Conservation (phyloP, 2,888 invertebrate genomes). For the Orthonevra nobilis region DNA sequence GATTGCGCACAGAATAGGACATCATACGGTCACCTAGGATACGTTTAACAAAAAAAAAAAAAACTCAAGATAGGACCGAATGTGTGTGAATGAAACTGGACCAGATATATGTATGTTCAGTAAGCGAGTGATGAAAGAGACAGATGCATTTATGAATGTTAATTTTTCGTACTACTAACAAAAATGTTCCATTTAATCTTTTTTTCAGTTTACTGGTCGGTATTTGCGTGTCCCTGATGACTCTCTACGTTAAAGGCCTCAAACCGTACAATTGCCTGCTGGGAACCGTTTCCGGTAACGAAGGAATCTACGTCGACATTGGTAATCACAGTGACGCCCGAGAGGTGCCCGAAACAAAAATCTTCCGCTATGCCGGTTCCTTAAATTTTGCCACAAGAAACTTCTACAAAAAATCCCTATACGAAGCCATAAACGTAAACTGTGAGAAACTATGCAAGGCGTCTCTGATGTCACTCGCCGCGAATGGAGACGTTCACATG, state of each 20-base stretch:
- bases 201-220: constrained; percentile 82
- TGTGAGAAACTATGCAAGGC: constrained; percentile 77
- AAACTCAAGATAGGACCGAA: too few species aligned
- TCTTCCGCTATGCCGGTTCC: constrained; percentile 85
- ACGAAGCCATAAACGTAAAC: constrained; percentile 81
- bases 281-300: constrained; percentile 84
- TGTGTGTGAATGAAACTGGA: too few species aligned
- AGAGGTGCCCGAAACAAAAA: constrained; percentile 84
- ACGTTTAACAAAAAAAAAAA: too few species aligned
- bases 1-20: too few species aligned
- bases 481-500: constrained; percentile 55
- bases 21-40: too few species aligned
- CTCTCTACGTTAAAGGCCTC: constrained; percentile 85
- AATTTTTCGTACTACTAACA: too few species aligned
- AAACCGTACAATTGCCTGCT: constrained; percentile 83
- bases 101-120: too few species aligned
- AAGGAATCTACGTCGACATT: constrained; percentile 85
- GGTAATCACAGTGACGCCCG: constrained; percentile 84
- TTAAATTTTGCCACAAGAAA: constrained; percentile 85
- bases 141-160: too few species aligned
- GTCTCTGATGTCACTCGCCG: constrained; percentile 41
- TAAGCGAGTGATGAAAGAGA: too few species aligned
- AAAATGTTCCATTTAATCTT: not conserved
- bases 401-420: constrained; percentile 82
- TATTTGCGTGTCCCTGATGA: constrained; percentile 84